These are phyloP conservation scores for Hofmannophila pseudospretella DNA, from an alignment of 2,888 invertebrate species.

Conservation along the genomic window DNA sequence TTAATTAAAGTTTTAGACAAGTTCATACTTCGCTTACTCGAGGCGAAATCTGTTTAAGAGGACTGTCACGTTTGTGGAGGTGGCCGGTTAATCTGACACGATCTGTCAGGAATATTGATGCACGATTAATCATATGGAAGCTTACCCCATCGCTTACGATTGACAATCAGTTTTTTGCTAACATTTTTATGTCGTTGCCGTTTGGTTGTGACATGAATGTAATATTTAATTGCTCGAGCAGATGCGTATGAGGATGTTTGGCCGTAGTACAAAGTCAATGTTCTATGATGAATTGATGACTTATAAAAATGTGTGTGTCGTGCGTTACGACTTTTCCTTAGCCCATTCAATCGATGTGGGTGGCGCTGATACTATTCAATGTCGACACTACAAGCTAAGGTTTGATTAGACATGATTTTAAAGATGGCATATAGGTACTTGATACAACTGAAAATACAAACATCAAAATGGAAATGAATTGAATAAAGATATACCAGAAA, in stretches of 20 bases:
- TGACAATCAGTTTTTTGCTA: conserved; percentile 14
- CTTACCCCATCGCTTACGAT: conserved; percentile 22
- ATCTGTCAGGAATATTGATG: conserved; percentile 57
- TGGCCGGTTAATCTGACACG: conserved; percentile 46
- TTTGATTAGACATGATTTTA: no score
- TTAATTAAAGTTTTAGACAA: not conserved
- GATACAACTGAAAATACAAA: no score
- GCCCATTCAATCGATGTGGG: not conserved
- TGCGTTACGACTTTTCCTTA: not conserved
- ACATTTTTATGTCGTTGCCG: conserved; percentile 23
- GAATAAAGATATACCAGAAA: no score
- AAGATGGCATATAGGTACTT: no score
- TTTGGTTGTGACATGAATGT: conserved; percentile 20
- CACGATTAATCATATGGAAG: conserved; percentile 42
- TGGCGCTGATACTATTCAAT: not conserved
- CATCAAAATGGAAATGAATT: no score
- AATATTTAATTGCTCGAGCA: conserved; percentile 2
- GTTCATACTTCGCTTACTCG: not conserved
- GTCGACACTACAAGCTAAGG: no score
- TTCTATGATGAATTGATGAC: conserved; percentile 8
- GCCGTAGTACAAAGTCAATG: conserved; percentile 6
- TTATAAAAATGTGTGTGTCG: conserved; percentile 1
- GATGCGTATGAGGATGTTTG: not conserved
- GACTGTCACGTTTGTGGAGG: conserved; percentile 34
- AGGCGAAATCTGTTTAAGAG: conserved; percentile 19